Evolutionary conservation across 2,888 invertebrate species (phyloP), one percentile per base, ranked within the genome.

Genomic region (Drosophila gaucha): DNA sequence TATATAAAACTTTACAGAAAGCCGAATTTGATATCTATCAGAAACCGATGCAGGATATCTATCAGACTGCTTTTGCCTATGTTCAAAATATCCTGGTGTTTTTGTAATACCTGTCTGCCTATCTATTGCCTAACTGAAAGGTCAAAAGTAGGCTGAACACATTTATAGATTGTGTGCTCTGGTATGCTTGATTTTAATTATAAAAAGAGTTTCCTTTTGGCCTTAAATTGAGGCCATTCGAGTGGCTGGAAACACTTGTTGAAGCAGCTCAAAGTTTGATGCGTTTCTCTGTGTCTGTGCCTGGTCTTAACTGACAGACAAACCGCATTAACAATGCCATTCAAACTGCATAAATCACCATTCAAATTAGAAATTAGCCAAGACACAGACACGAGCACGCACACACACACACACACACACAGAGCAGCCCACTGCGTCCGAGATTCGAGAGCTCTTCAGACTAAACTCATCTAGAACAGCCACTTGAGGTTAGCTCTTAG

Each of bases 291-390:
- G 14, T 41, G 35, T 33, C 14, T 1, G 10, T 26, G 24, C 31
- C 18, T 8, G 26, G 33, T 24, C 18, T 62, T 44, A 62, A 46
- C 60, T 60, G 60, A 16, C 57, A 59, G 62, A 49, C 56, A 63
- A 62, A 75, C 46, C 78, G 67, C 78, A 74, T 74, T 76, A 75
- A 64, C 69, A 69, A 67, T 67, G 70, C 88, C 64, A 71, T 80
- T 77, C 75, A 74, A 84, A 68, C 73, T 86, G 84, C 87, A 85
- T 85, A 85, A 85, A 85, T 85, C 84, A 88, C 84, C 89, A 85
- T 85, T 86, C 87, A 85, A 85, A 85, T 85, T 85, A 85, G 84
- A 85, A 85, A 88, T 85, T 85, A 85, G 80, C 73, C 63, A 75
- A 70, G 33, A 54, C 44, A 68, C 43, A 50, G 36, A 43, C 12